Conservation (phyloP, 2,888 invertebrate genomes). For the Dendrolimus houi region DNA sequence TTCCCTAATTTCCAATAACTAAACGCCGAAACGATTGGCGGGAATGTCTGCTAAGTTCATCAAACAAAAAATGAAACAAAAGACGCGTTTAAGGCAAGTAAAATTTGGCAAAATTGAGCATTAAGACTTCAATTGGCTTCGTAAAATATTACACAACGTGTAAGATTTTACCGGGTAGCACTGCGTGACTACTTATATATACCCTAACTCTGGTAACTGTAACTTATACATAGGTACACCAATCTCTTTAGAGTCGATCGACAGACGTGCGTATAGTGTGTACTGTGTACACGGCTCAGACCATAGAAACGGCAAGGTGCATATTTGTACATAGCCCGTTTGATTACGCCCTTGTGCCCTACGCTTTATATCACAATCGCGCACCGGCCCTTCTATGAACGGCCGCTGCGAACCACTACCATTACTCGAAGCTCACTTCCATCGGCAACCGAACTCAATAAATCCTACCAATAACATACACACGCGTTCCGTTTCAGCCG, state of each 20-base stretch:
- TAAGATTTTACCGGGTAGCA: slow-evolving; percentile 55
- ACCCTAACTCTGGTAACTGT: slow-evolving; percentile 69
- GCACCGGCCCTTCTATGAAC: not conserved
- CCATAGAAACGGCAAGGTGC: slow-evolving; percentile 18
- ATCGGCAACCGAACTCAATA: not conserved
- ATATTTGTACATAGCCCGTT: not conserved
- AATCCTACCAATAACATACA: no score
- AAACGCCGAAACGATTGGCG: slow-evolving; percentile 24
- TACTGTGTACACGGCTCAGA: slow-evolving; percentile 23
- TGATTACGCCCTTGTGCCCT: not conserved
- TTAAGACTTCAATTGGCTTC: slow-evolving; percentile 69
- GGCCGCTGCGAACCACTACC: not conserved
- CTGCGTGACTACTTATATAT: slow-evolving; percentile 56
- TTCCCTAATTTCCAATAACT: slow-evolving; percentile 27
- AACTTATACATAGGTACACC: slow-evolving; percentile 58
- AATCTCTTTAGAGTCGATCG: slow-evolving; percentile 32
- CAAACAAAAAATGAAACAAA: slow-evolving; percentile 43
- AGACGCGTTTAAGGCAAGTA: slow-evolving; percentile 67
- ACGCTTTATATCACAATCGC: slow-evolving; percentile 3
- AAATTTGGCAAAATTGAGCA: slow-evolving; percentile 77
- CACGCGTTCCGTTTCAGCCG: no score
- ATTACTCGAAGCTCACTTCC: not conserved
- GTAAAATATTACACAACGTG: slow-evolving; percentile 47
- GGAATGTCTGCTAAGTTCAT: slow-evolving; percentile 33
- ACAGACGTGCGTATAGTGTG: slow-evolving; percentile 26